Base-by-base conservation (phyloP, 2,113 vertebrate genomes). In the Rhagologus leucostigma region DNA sequence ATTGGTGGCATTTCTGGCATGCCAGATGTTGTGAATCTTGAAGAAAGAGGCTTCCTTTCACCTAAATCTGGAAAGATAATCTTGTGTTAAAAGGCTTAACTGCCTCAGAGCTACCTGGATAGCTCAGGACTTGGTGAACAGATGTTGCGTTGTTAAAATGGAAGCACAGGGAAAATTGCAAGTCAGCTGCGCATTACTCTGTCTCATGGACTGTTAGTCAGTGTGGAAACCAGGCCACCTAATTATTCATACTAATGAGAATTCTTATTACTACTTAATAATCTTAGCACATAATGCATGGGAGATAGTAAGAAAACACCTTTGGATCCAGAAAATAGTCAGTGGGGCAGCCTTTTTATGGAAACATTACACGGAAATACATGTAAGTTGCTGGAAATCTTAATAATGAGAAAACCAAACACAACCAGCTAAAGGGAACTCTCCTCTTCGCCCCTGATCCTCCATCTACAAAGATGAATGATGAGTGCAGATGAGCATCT, bases 41-140 rank as follows among this genome's bases (percentile, higher is more conserved):
- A 82, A 89, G 77, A 50, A 94, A 50, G 19, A 71, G 65, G 16
- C 33, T 84, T 84, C 49, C 6, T 94, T 93, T 90, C 84, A 91
- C 56, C 92, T 95, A 94, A 71, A 93, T 78, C 81, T 27, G 20
- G 29, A 94, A 95, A 87, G 19, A 95, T 47, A 95, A 56, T 75
- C 35, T 68, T 59, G 12, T 39, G 62, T 91, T 94, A 97, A 82
- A 89, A 82, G n/a, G 32, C 20, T 84, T 84, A 50, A n/a, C 29
- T 64, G 44, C 52, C 44, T 56, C 47, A 60, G 37, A 57, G 41
- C 35, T 78, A 18, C 56, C n/a, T 27, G 56, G 37, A n/a, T 21
- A 89, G 19, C 15, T 67, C 15, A 70, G 52, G 64, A 49, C 26
- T 53, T 37, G 22, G 41, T 0, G 4, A n/a, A 77, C 15, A 81